phyloP scores from a whole-genome alignment of 1,140 invertebrate species.

The Mamestra configurata region DNA sequence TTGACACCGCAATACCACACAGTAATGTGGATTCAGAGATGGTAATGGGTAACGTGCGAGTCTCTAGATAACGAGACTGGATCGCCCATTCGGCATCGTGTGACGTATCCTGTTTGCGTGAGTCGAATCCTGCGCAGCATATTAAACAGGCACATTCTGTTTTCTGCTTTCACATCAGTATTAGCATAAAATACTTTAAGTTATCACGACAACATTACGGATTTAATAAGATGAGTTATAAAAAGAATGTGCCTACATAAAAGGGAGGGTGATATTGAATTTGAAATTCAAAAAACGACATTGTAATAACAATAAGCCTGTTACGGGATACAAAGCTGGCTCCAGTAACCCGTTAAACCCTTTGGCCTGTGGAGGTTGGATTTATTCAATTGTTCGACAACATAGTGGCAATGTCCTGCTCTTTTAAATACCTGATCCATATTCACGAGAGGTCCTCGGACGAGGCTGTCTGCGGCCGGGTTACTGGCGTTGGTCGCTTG shows the following conservation, averaged over 20 bases:
- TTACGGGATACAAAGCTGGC: constrained; percentile 20
- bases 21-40: constrained; percentile 5
- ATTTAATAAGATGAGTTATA: constrained; percentile 41
- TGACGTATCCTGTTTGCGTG: constrained; percentile 17
- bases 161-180: constrained; percentile 7
- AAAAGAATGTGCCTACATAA: constrained; percentile 13
- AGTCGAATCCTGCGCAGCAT: constrained; percentile 33
- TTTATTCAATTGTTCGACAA: constrained; percentile 42
- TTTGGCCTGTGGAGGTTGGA: constrained; percentile 11
- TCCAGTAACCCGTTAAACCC: constrained; percentile 24
- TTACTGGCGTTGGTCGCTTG: neutral
- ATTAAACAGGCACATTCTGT: constrained; percentile 33
- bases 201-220: constrained; percentile 18
- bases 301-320: constrained; percentile 40
- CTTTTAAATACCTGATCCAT: constrained; percentile 61
- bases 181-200: constrained; percentile 39
- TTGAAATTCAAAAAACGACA: constrained; percentile 40
- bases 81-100: constrained; percentile 3
- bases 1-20: neutral
- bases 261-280: constrained; percentile 23
- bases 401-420: constrained; percentile 36
- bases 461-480: constrained; percentile 4
- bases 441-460: constrained; percentile 56
- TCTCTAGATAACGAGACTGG: neutral
- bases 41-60: neutral